Conservation (phyloP, 2,113 vertebrate species). For the Aleadryas rufinucha region DNA sequence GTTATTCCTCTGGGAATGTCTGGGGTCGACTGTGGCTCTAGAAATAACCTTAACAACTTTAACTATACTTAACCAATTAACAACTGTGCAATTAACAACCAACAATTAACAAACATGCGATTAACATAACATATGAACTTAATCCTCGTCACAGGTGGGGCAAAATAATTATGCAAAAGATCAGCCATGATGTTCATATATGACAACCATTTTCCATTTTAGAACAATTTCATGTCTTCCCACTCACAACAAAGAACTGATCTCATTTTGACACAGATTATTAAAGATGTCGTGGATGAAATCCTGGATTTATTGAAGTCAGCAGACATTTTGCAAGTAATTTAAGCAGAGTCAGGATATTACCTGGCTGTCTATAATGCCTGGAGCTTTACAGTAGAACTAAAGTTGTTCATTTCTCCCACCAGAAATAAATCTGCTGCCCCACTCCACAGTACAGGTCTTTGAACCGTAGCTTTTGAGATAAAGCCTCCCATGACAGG, state of each 20-base stretch:
- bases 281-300: constrained; percentile 32
- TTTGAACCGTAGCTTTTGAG: not conserved
- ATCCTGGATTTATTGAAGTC: constrained; percentile 5
- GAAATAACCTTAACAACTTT: too few relatives aligned
- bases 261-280: constrained; percentile 46
- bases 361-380: not conserved
- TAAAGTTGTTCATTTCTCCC: not conserved
- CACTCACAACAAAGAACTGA: constrained; percentile 3
- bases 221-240: not conserved
- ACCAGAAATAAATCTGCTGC: not conserved
- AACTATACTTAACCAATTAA: too few relatives aligned
- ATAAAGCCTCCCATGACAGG: not conserved
- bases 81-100: too few relatives aligned
- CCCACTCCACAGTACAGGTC: not conserved
- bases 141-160: too few relatives aligned
- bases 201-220: constrained; percentile 44
- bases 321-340: not conserved
- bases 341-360: constrained; percentile 25
- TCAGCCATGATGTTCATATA: too few relatives aligned
- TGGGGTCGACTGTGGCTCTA: too few relatives aligned
- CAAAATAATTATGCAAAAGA: too few relatives aligned
- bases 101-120: too few relatives aligned
- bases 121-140: too few relatives aligned
- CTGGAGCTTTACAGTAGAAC: constrained; percentile 4
- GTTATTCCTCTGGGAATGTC: too few relatives aligned